Evolutionary conservation across 2,888 invertebrate genomes (phyloP).

Genomic region (Schrankia costaestrigalis): DNA sequence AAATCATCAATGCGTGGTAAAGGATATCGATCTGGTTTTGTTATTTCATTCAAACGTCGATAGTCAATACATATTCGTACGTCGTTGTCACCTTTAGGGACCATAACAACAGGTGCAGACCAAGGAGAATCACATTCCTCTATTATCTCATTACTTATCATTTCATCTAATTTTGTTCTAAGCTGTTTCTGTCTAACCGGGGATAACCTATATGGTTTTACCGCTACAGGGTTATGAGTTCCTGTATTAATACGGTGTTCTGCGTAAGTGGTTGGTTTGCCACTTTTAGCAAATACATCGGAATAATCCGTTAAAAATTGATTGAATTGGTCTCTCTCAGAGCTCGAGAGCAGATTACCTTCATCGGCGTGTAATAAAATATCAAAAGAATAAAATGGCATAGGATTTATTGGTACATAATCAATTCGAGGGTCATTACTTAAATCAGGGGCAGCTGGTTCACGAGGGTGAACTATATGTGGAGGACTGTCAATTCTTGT

Average conservation of each 20-base stretch:
- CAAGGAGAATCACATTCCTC: constrained; percentile 9
- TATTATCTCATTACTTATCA: constrained; percentile 6
- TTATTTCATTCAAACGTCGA: constrained; percentile 9
- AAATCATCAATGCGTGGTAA: constrained; percentile 15
- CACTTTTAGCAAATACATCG: constrained; percentile 7
- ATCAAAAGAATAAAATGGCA: constrained; percentile 13
- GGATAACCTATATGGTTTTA: constrained; percentile 12
- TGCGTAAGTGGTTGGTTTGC: constrained; percentile 5
- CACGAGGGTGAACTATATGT: background rate
- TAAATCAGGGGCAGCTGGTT: background rate
- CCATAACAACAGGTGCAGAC: constrained; percentile 13
- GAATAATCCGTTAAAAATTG: constrained; percentile 1
- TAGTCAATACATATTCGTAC: constrained; percentile 11
- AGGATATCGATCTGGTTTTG: constrained; percentile 11
- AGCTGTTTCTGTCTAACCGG: constrained; percentile 5
- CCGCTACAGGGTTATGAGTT: constrained; percentile 12
- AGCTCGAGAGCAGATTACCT: constrained; percentile 1
- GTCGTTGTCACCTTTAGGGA: constrained; percentile 9
- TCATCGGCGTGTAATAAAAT: constrained; percentile 15
- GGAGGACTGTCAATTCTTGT: background rate
- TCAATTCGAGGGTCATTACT: background rate
- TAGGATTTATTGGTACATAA: constrained; percentile 15
- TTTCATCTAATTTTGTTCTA: constrained; percentile 6
- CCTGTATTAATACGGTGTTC: constrained; percentile 18
- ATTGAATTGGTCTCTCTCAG: constrained; percentile 1